Conservation (phyloP, 2,888 invertebrate species). For the Phania funesta region DNA sequence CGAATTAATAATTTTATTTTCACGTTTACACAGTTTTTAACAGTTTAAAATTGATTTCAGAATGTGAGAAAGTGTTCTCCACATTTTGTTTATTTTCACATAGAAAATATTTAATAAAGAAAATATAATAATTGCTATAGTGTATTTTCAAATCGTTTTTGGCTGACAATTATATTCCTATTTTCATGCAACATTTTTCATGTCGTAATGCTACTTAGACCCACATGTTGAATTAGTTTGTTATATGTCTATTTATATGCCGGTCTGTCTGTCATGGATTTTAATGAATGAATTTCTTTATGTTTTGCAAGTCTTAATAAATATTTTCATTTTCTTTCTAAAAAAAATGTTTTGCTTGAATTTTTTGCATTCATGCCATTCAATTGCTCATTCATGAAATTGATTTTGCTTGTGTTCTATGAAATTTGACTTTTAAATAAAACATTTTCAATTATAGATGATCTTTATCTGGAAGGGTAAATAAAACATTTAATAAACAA, state of each 20-base stretch:
- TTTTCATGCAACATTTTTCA: background rate
- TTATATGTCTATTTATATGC: no score
- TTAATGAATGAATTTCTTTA: conserved; percentile 61
- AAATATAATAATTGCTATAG: no score
- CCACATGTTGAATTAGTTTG: conserved; percentile 61
- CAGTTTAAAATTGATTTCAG: no score
- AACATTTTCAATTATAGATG: conserved; percentile 33
- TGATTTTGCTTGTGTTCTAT: conserved; percentile 49
- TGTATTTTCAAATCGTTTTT: background rate
- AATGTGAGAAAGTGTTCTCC: no score
- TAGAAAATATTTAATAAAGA: no score
- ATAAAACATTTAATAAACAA: no score
- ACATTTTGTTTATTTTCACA: no score
- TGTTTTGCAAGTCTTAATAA: conserved; percentile 8
- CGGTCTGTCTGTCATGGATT: conserved; percentile 21
- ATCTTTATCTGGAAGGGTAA: no score
- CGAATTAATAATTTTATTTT: no score
- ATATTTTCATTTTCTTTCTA: conserved; percentile 7
- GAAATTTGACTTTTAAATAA: conserved; percentile 47
- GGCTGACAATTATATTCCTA: background rate
- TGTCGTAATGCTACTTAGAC: conserved; percentile 12
- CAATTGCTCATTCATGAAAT: conserved; percentile 63
- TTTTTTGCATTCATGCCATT: conserved; percentile 20
- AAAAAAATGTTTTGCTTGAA: conserved; percentile 8
- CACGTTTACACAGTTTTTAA: no score